Percentiles rank a stretch among this genome's conserved stretches.
Evolutionary conservation across 2,113 vertebrate genomes (phyloP).

Genomic region (Myrmecobius fasciatus): DNA sequence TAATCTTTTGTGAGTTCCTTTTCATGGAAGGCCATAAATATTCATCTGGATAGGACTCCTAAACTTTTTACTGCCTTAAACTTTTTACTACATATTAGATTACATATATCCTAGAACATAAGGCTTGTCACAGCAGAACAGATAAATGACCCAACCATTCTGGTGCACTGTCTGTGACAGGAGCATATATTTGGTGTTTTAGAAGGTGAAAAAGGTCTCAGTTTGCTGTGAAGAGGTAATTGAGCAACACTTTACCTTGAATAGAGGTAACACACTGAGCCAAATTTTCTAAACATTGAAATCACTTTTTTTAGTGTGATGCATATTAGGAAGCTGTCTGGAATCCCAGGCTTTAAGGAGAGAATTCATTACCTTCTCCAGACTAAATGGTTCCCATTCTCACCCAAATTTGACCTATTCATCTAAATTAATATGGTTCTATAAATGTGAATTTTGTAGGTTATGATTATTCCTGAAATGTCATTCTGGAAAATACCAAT

Average conservation of each 20-base stretch:
- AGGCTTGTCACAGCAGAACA: conserved; percentile 63
- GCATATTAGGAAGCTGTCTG: background rate
- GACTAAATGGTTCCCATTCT: background rate
- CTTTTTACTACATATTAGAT: conserved; percentile 68
- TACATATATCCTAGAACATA: conserved; percentile 63
- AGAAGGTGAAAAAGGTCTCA: conserved; percentile 44
- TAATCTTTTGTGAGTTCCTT: conserved; percentile 62
- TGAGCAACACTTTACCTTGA: background rate
- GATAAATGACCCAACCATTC: conserved; percentile 55
- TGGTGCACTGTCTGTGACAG: conserved; percentile 42
- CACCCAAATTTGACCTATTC: background rate
- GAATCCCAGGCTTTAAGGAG: background rate
- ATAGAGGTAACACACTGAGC: background rate
- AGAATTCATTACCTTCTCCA: background rate
- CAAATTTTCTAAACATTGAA: conserved; percentile 29
- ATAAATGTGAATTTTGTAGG: conserved; percentile 8
- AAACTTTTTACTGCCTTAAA: conserved; percentile 70
- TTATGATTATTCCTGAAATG: background rate
- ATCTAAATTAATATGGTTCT: background rate
- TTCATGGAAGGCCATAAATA: conserved; percentile 67
- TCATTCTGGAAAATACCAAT: conserved; percentile 1
- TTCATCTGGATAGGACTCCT: conserved; percentile 51
- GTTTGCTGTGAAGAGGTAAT: background rate
- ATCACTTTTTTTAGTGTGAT: background rate
- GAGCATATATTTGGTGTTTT: conserved; percentile 52